These are phyloP conservation scores for Pomacea maculata DNA, from an alignment of 1,140 invertebrate genomes.

Conservation along the genomic window DNA sequence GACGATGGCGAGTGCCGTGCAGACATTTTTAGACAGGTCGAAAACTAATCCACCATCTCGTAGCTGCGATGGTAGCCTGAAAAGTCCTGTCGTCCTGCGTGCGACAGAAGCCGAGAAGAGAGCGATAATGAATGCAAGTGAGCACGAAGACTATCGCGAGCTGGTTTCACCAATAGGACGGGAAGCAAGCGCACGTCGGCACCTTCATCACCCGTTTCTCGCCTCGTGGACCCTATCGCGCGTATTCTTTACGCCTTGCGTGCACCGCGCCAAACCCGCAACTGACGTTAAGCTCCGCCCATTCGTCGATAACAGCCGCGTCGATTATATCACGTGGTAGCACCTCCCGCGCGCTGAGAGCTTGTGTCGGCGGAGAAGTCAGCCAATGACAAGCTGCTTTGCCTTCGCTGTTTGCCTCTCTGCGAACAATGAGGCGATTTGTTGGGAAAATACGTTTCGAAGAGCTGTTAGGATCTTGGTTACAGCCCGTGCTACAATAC, in stretches of 20 bases:
- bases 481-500: neutral
- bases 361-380: neutral
- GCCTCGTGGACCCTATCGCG: neutral
- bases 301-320: neutral
- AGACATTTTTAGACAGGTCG: neutral
- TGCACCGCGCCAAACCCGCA: neutral
- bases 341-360: neutral
- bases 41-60: neutral
- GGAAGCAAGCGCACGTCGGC: neutral
- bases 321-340: conserved; percentile 2
- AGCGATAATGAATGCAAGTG: conserved; percentile 3
- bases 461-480: neutral
- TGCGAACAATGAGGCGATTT: conserved; percentile 18
- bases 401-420: neutral
- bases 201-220: neutral
- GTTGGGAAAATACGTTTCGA: conserved; percentile 1
- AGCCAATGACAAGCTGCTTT: conserved; percentile 1
- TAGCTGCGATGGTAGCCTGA: neutral
- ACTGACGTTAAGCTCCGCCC: conserved; percentile 6
- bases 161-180: neutral
- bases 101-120: neutral
- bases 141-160: neutral
- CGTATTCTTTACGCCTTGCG: neutral
- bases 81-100: neutral
- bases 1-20: neutral